Evolutionary conservation across 2,113 vertebrate species (phyloP).

Genomic region (Eudorcas thomsonii): DNA sequence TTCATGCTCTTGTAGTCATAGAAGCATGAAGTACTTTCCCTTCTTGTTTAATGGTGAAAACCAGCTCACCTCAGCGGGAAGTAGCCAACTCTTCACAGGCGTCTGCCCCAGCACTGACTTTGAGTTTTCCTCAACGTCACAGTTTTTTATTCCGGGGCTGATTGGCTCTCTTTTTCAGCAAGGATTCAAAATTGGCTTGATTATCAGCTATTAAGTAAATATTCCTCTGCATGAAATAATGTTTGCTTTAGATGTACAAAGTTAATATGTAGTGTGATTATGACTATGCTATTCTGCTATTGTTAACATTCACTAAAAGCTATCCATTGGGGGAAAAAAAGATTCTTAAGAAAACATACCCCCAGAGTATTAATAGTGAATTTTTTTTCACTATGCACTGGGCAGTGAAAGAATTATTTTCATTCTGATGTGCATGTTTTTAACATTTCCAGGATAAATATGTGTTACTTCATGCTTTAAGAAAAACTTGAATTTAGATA

Average conservation of each 20-base stretch:
- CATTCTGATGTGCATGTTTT: constrained; percentile 17
- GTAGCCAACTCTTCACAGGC: neutral
- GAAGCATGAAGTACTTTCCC: neutral
- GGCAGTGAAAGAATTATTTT: neutral
- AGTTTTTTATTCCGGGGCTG: neutral
- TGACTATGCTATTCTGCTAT: neutral
- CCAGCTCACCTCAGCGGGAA: neutral
- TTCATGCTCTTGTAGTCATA: neutral
- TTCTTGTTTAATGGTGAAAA: neutral
- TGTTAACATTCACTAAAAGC: neutral
- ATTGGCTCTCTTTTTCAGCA: neutral
- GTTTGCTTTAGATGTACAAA: neutral
- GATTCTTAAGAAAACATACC: neutral
- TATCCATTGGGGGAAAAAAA: neutral
- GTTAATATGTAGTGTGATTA: neutral
- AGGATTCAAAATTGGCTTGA: neutral
- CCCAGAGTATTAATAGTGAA: neutral
- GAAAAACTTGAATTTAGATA: neutral
- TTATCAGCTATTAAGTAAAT: neutral
- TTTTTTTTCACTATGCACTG: neutral
- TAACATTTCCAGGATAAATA: neutral
- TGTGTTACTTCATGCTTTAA: neutral
- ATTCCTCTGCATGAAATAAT: neutral
- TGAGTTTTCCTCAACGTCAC: neutral
- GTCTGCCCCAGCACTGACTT: accelerated